These are phyloP conservation scores for Tiphia femorata DNA, from an alignment of 2,888 invertebrate genomes.

Conservation along the genomic window DNA sequence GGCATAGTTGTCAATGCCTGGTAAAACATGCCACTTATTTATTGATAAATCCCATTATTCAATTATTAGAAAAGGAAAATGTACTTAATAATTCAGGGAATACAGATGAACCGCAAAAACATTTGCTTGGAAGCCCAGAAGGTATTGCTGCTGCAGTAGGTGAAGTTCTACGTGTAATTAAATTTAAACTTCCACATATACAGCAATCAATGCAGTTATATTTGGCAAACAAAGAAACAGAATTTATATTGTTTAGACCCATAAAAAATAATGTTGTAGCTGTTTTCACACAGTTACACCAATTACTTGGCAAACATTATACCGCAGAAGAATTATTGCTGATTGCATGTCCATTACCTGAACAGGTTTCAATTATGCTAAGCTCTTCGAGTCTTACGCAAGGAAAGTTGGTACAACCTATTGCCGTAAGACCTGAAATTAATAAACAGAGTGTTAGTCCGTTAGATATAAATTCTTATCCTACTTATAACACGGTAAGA, in stretches of 20 bases:
- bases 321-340: constrained; percentile 85
- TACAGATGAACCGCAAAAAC: constrained; percentile 65
- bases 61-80: constrained; percentile 81
- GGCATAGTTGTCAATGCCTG: constrained; percentile 89
- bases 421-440: neutral
- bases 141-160: constrained; percentile 80
- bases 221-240: constrained; percentile 95
- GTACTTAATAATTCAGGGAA: constrained; percentile 24
- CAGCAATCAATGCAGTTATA: constrained; percentile 95
- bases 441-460: too few species aligned
- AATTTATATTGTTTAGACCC: constrained; percentile 95
- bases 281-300: constrained; percentile 87
- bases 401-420: constrained; percentile 29
- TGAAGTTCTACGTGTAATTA: constrained; percentile 84
- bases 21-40: constrained; percentile 84
- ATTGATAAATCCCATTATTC: constrained; percentile 81
- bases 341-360: constrained; percentile 91
- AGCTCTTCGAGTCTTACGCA: constrained; percentile 80
- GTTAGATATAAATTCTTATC: too few species aligned
- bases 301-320: constrained; percentile 83
- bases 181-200: constrained; percentile 82
- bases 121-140: constrained; percentile 79
- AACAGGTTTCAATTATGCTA: constrained; percentile 91
- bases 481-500: too few species aligned
- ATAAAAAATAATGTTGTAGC: constrained; percentile 93